Percentiles rank a stretch among this genome's conserved stretches.
Conservation (phyloP, 2,888 invertebrate species). For the Augiades crinisus region DNA sequence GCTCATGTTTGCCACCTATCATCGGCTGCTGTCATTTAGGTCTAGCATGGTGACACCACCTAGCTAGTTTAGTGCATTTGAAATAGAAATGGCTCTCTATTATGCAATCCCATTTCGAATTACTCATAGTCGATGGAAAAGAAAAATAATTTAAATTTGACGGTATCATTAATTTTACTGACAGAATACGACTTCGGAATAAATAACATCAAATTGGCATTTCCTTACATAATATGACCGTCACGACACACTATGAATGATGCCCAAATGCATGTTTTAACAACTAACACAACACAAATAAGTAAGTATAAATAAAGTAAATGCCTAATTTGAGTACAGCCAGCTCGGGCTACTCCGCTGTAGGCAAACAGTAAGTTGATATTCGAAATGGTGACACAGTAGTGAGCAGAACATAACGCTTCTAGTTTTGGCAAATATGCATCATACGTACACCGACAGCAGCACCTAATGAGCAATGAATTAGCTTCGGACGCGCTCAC, state of each 20-base stretch:
- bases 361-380: conserved; percentile 11
- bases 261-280: conserved; percentile 12
- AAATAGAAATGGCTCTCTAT: conserved; percentile 50
- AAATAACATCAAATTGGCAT: conserved; percentile 24
- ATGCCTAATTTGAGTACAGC: conserved; percentile 23
- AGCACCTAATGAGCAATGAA: conserved; percentile 57
- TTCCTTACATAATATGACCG: conserved; percentile 15
- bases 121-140: conserved; percentile 25
- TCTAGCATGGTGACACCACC: conserved; percentile 76
- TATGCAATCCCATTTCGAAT: conserved; percentile 65
- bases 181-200: not conserved
- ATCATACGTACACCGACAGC: conserved; percentile 64
- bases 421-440: conserved; percentile 67
- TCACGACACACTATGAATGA: conserved; percentile 9
- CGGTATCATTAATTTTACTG: not conserved
- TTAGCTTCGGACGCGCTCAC: conserved; percentile 63
- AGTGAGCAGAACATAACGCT: conserved; percentile 63
- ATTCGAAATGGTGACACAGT: conserved; percentile 61
- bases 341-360: not conserved
- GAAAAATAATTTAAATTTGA: not conserved
- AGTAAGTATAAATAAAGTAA: conserved; percentile 17
- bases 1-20: conserved; percentile 64
- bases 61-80: conserved; percentile 72
- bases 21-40: conserved; percentile 69
- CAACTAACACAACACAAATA: conserved; percentile 8